Base-by-base conservation (phyloP, 1,140 invertebrate species). In the Nixonia krombeini region DNA sequence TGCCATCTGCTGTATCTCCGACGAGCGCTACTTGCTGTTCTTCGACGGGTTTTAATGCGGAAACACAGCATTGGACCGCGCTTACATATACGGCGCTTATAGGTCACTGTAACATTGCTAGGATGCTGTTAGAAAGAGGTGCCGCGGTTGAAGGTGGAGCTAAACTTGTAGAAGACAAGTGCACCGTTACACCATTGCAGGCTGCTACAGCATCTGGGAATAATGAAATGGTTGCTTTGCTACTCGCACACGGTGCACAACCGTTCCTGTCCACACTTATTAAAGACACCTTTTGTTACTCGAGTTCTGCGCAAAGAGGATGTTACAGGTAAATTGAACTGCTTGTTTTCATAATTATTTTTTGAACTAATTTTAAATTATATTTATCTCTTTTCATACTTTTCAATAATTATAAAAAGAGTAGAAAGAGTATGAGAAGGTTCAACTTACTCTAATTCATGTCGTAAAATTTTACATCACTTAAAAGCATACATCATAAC, bases 121-220 rank as follows among this genome's bases (percentile, higher is more conserved):
- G 89, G 42, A 86, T 92, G 52, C 79, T 94, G 4, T 76, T 96
- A 10, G 92, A 94, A 62, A 87, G 91, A 12, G 93, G 93, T 0
- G 93, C 92, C n/a, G 87, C 90, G 44, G 94, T 95, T 0, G 94
- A 96, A 84, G 94, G 94, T 4, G 94, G 93, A 0, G 93, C 93
- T 0, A 87, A 90, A 6, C 73, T 91, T 1, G 91, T 91, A 50
- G 94, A 95, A 75, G 93, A 95, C 61, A 93, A 93, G 56, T 92
- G 90, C 65, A 96, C 94, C 0, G 87, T 95, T 25, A 96, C 94
- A 2, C 94, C 94, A 0, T 74, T 96, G 1, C 94, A 96, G 85
- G 91, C 91, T 46, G 93, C 94, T 0, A 91, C 93, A 16, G 93
- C 93, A 0, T 89, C 90, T 1, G 94, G 93, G 2, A 93, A 93